These are phyloP conservation scores for Copidosoma aretas DNA, from an alignment of 2,888 invertebrate genomes.

Conservation along the genomic window DNA sequence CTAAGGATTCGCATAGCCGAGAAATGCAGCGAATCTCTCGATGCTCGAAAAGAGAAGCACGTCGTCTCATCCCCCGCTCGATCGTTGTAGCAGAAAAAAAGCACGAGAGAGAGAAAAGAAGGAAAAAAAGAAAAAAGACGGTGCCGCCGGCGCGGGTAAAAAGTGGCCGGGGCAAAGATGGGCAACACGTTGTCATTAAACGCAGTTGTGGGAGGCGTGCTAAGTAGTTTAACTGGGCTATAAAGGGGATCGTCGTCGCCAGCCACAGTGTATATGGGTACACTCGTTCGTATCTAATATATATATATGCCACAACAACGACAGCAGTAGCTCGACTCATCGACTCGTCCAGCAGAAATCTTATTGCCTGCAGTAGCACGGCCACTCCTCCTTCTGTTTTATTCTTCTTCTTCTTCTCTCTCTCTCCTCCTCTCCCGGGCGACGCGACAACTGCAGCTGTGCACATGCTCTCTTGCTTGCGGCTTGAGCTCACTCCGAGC, in stretches of 20 bases:
- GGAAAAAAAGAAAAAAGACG: constrained; percentile 15
- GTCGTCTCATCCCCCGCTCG: too few species aligned
- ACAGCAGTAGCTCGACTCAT: neutral
- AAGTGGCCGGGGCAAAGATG: constrained; percentile 25
- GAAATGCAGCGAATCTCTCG: too few species aligned
- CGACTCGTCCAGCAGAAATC: neutral
- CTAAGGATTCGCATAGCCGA: too few species aligned
- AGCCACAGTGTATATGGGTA: constrained; percentile 7
- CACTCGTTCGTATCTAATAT: too few species aligned
- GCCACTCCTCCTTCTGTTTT: constrained; percentile 3
- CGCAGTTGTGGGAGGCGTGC: constrained; percentile 40
- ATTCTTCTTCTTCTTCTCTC: too few species aligned
- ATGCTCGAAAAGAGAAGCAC: too few species aligned
- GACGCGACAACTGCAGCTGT: neutral
- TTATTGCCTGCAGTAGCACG: neutral
- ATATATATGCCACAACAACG: constrained; percentile 10
- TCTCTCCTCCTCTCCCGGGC: neutral
- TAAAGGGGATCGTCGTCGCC: constrained; percentile 33
- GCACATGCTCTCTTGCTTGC: neutral
- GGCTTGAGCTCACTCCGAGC: too few species aligned
- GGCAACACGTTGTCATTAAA: constrained; percentile 38
- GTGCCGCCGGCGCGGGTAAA: constrained; percentile 21
- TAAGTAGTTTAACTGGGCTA: constrained; percentile 38
- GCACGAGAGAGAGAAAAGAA: constrained; percentile 1
- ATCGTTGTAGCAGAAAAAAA: neutral